Conservation (phyloP, 64 coral and sea anemone species). For the Dendronephthya gigantea region DNA sequence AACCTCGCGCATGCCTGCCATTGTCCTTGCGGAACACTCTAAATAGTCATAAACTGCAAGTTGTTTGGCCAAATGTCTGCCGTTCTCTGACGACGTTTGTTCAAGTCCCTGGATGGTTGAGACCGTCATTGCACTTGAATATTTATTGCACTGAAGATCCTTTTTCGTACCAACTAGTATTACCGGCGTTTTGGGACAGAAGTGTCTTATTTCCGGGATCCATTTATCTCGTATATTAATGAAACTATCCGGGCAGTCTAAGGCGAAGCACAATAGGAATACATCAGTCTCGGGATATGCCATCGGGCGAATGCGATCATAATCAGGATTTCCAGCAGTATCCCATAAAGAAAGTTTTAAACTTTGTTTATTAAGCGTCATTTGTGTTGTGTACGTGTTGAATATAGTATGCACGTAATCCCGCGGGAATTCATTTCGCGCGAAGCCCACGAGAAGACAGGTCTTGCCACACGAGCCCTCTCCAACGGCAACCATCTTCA, state of each 20-base stretch:
- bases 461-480: conserved; percentile 14
- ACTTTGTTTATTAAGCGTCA: neutral
- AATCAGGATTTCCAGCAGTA: neutral
- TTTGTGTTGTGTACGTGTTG: neutral
- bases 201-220: neutral
- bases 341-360: neutral
- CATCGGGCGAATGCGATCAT: neutral
- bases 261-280: neutral
- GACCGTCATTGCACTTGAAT: neutral
- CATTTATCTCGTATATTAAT: neutral
- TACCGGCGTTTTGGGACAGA: neutral
- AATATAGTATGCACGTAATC: neutral
- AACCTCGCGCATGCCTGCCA: neutral
- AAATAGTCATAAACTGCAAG: neutral
- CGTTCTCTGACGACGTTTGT: neutral
- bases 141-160: neutral
- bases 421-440: neutral
- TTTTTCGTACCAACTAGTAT: conserved; percentile 5
- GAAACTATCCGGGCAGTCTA: neutral
- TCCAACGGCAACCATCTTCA: neutral
- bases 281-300: neutral
- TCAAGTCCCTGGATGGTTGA: neutral
- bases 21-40: neutral
- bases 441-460: neutral
- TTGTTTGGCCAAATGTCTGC: neutral